phyloP scores from a whole-genome alignment of 2,888 invertebrate genomes.

The Amphiduros pacificus region DNA sequence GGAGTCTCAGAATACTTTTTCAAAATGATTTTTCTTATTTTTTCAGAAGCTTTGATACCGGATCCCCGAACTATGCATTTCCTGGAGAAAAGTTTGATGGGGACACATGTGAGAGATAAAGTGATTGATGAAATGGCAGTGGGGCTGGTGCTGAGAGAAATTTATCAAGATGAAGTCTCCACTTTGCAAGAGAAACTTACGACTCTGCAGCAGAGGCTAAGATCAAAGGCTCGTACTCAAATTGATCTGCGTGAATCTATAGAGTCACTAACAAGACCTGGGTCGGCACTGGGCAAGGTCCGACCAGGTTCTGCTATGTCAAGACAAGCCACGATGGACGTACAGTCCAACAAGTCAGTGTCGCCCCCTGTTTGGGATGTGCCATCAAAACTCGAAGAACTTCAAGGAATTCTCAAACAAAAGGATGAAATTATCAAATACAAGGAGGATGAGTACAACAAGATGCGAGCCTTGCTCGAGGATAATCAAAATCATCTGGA shows the following conservation, averaged over 20 bases:
- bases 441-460: slow-evolving; percentile 28
- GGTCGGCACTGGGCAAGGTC: too few species aligned
- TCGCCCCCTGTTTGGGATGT: slow-evolving; percentile 15
- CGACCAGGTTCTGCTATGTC: background rate
- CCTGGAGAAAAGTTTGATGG: slow-evolving; percentile 16
- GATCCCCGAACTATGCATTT: slow-evolving; percentile 18
- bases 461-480: slow-evolving; percentile 20
- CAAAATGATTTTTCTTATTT: too few species aligned
- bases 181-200: slow-evolving; percentile 19
- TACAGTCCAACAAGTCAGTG: background rate
- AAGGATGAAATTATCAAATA: slow-evolving; percentile 20
- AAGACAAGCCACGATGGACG: too few species aligned
- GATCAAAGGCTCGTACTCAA: background rate
- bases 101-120: background rate
- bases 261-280: background rate
- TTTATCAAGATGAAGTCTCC: slow-evolving; percentile 22
- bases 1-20: too few species aligned
- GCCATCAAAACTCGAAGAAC: slow-evolving; percentile 5
- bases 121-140: slow-evolving; percentile 17
- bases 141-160: slow-evolving; percentile 16
- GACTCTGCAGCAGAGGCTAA: slow-evolving; percentile 8
- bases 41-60: too few species aligned
- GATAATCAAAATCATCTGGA: slow-evolving; percentile 28
- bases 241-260: background rate
- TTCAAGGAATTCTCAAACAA: slow-evolving; percentile 10